Percentiles rank a stretch among this genome's conserved stretches.
phyloP scores from a whole-genome alignment of 1,140 invertebrate genomes.

The Bombus cullumanus region DNA sequence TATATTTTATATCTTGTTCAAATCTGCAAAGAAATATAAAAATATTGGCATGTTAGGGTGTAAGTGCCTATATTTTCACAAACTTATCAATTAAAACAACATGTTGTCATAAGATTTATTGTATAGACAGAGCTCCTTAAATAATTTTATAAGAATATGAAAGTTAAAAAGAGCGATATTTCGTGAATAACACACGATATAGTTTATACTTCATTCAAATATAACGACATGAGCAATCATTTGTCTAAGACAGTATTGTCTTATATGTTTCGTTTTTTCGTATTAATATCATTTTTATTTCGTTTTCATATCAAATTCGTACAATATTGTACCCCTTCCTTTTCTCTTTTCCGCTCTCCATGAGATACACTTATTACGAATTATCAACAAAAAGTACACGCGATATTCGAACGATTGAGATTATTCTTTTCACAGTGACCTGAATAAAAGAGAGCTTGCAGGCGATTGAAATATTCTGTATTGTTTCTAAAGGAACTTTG shows the following conservation, averaged over 20 bases:
- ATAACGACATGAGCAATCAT: neutral
- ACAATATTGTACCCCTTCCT: neutral
- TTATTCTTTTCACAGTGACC: slow-evolving; percentile 43
- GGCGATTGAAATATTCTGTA: slow-evolving; percentile 50
- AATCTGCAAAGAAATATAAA: too few relatives aligned
- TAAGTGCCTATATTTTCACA: too few relatives aligned
- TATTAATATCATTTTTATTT: neutral
- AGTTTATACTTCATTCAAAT: neutral
- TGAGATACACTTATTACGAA: neutral
- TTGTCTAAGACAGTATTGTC: neutral
- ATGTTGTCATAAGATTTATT: neutral
- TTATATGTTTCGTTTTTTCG: neutral
- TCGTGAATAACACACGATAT: neutral
- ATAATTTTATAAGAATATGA: neutral
- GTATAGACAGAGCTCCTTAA: neutral
- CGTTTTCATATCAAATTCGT: neutral
- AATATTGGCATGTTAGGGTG: too few relatives aligned
- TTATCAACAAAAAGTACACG: neutral
- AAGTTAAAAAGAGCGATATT: neutral
- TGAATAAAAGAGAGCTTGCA: slow-evolving; percentile 17
- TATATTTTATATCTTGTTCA: too few relatives aligned
- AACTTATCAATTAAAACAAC: neutral
- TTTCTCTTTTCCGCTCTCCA: neutral
- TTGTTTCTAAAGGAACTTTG: slow-evolving; percentile 58
- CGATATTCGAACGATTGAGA: neutral